phyloP scores from a whole-genome alignment of 1,140 invertebrate species.

The Drosophila pruinosa region DNA sequence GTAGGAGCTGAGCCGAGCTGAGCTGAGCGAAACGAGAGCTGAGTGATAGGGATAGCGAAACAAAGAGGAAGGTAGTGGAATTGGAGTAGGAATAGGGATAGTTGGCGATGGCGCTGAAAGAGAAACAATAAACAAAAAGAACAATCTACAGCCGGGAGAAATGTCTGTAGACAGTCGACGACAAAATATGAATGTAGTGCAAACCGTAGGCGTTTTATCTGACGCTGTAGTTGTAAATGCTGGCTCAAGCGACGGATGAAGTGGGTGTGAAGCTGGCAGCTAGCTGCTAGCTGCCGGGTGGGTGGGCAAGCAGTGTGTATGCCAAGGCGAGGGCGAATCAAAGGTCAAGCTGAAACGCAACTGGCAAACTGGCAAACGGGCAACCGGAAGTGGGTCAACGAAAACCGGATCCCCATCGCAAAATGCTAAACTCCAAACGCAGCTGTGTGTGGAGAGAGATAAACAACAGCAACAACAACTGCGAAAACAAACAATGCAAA shows the following conservation, averaged over 20 bases:
- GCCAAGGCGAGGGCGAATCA: constrained; percentile 48
- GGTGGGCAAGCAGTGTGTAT: constrained; percentile 18
- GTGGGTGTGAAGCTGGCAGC: constrained; percentile 2
- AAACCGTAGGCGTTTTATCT: constrained; percentile 59
- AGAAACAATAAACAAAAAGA: constrained; percentile 43
- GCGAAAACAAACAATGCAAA: constrained; percentile 72
- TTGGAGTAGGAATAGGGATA: constrained; percentile 27
- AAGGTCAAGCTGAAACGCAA: constrained; percentile 63
- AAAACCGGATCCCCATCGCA: constrained; percentile 71
- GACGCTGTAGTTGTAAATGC: constrained; percentile 14
- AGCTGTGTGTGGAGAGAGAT: constrained; percentile 69
- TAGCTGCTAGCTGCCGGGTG: constrained; percentile 14
- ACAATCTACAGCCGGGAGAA: constrained; percentile 31
- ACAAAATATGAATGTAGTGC: constrained; percentile 74
- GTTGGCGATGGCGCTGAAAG: constrained; percentile 24
- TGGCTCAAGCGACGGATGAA: background rate
- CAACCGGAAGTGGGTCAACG: constrained; percentile 77
- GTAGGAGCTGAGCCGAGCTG: constrained; percentile 19
- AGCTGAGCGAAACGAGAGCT: background rate
- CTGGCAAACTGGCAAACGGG: constrained; percentile 47
- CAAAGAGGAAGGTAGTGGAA: constrained; percentile 11
- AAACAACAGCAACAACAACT: constrained; percentile 42
- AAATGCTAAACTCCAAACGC: constrained; percentile 54
- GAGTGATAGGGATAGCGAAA: background rate
- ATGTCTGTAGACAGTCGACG: constrained; percentile 25